A percentile compares a stretch with the other conserved stretches of the same genome.
Evolutionary conservation across 1,140 invertebrate genomes (phyloP).

Genomic region (Littorina saxatilis): DNA sequence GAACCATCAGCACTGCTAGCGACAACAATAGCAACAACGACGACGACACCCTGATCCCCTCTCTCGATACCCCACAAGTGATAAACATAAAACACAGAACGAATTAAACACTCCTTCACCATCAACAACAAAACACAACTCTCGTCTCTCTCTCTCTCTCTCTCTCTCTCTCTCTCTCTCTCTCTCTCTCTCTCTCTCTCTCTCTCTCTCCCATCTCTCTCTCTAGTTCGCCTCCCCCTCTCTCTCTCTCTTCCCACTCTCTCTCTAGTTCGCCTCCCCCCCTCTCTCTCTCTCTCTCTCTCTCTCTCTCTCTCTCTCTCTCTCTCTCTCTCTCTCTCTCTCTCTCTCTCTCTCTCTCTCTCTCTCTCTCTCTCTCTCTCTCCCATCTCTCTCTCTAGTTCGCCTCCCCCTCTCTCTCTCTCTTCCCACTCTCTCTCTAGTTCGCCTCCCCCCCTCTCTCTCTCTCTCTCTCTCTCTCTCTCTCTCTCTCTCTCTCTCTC

Average conservation of each 20-base stretch:
- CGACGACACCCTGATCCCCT: no score
- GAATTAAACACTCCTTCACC: no score
- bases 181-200: not conserved
- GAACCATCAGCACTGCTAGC: no score
- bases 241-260: no score
- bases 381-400: no score
- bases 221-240: no score
- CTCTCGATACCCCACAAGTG: no score
- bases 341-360: slow-evolving; percentile 7
- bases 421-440: not conserved
- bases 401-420: no score
- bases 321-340: not conserved
- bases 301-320: not conserved
- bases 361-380: not conserved
- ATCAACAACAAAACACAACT: not conserved
- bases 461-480: not conserved
- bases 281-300: not conserved
- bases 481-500: not conserved
- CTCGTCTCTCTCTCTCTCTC: not conserved
- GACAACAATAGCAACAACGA: no score
- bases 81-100: no score
- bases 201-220: not conserved
- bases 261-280: not conserved
- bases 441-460: not conserved
- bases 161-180: not conserved